A percentile compares a stretch with the other conserved stretches of the same genome.
These are phyloP conservation scores for Mormyrus proboscirostris DNA, from an alignment of 2,797 vertebrate species.

Conservation along the genomic window DNA sequence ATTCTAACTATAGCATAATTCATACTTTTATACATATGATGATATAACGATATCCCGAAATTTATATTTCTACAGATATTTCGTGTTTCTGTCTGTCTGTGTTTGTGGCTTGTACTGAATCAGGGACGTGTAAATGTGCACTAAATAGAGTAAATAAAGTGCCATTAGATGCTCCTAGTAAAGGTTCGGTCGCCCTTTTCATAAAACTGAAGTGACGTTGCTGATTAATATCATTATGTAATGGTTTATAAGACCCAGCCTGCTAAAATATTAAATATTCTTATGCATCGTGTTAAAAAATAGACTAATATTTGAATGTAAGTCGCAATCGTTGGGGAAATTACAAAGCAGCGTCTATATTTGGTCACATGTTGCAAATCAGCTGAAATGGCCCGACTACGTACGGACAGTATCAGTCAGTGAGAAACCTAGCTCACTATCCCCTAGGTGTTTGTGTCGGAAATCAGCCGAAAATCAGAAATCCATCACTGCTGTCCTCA, in stretches of 20 bases:
- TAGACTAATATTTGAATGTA: background rate
- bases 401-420: background rate
- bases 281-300: background rate
- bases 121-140: background rate
- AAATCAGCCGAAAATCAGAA: conserved; percentile 37
- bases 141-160: background rate
- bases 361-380: background rate
- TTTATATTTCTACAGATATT: background rate
- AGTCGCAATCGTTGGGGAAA: background rate
- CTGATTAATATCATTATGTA: background rate
- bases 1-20: background rate
- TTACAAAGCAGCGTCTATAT: background rate
- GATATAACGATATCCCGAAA: background rate
- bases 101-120: background rate
- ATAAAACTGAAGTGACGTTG: background rate
- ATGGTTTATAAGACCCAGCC: background rate
- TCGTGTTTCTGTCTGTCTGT: background rate
- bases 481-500: conserved; percentile 45
- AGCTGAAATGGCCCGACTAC: background rate
- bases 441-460: background rate
- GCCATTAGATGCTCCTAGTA: background rate
- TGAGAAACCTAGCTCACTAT: background rate
- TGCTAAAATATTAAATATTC: background rate
- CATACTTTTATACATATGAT: background rate
- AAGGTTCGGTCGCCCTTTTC: background rate